Evolutionary conservation across 1,140 invertebrate species (phyloP).

Genomic region (Heliconius congener): DNA sequence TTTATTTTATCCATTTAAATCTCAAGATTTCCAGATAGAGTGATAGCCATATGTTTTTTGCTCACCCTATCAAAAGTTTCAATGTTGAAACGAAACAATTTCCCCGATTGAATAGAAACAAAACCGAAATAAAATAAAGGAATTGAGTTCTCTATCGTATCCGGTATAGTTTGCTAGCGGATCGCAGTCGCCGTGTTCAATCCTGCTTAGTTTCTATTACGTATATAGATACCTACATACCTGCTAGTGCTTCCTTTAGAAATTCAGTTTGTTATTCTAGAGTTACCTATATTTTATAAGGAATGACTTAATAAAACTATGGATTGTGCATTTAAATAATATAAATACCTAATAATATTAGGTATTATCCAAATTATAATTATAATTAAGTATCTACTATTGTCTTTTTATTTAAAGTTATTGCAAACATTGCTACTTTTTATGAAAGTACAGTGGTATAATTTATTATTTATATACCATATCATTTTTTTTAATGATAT

Average conservation of each 20-base stretch:
- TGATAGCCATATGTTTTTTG: slow-evolving; percentile 22
- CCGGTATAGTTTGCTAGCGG: slow-evolving; percentile 73
- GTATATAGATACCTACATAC: slow-evolving; percentile 37
- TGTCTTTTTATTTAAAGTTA: neutral
- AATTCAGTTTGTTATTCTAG: neutral
- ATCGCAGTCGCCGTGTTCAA: slow-evolving; percentile 72
- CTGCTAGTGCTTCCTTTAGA: neutral
- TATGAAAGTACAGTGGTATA: neutral
- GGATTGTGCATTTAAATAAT: no score
- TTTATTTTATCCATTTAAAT: neutral
- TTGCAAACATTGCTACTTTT: neutral
- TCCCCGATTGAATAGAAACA: slow-evolving; percentile 70
- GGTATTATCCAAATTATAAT: no score
- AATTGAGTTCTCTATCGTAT: slow-evolving; percentile 73
- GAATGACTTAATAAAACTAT: no score
- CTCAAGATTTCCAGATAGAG: neutral
- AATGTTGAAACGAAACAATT: slow-evolving; percentile 65
- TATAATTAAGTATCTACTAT: no score
- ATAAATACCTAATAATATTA: no score
- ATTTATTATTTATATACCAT: neutral
- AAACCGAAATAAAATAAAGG: slow-evolving; percentile 75
- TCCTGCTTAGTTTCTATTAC: slow-evolving; percentile 55
- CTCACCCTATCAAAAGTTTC: slow-evolving; percentile 56
- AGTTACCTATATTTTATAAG: neutral
- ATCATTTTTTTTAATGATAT: neutral